Evolutionary conservation across 2,113 vertebrate species (phyloP).

Genomic region (Peromyscus leucopus): DNA sequence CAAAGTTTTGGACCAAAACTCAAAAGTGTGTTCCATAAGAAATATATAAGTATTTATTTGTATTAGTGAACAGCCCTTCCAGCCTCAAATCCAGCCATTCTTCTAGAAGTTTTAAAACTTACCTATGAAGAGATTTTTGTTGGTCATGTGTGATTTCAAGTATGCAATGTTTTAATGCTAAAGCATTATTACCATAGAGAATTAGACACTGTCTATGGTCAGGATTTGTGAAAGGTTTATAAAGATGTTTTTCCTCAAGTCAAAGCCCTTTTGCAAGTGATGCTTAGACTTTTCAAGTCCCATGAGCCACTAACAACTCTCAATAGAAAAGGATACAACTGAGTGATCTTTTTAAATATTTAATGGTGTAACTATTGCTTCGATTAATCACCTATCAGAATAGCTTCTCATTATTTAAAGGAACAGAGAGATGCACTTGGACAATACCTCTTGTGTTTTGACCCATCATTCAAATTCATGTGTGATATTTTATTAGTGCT

Average conservation of each 20-base stretch:
- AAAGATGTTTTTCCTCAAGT: conserved; percentile 11
- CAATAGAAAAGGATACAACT: conserved; percentile 2
- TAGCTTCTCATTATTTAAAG: conserved; percentile 17
- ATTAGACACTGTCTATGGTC: background rate
- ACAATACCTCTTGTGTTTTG: background rate
- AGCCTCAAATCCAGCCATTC: background rate
- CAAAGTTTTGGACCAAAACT: background rate
- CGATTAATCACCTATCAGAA: conserved; percentile 43
- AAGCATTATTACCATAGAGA: conserved; percentile 24
- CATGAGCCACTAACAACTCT: conserved; percentile 3
- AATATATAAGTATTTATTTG: background rate
- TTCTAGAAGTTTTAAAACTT: background rate
- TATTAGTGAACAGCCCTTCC: background rate
- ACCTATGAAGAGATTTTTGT: background rate
- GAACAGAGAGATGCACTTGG: conserved; percentile 34
- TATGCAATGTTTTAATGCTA: background rate
- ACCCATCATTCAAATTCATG: conserved; percentile 4
- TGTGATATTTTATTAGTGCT: background rate
- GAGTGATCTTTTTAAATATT: conserved; percentile 19
- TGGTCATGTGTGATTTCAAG: background rate
- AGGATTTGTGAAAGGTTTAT: conserved; percentile 33
- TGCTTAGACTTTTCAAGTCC: conserved; percentile 34
- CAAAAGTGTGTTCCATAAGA: background rate
- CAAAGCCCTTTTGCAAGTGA: background rate
- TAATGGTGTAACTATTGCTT: conserved; percentile 24